Evolutionary conservation across 1,140 invertebrate genomes (phyloP).

Genomic region (Ruditapes philippinarum): DNA sequence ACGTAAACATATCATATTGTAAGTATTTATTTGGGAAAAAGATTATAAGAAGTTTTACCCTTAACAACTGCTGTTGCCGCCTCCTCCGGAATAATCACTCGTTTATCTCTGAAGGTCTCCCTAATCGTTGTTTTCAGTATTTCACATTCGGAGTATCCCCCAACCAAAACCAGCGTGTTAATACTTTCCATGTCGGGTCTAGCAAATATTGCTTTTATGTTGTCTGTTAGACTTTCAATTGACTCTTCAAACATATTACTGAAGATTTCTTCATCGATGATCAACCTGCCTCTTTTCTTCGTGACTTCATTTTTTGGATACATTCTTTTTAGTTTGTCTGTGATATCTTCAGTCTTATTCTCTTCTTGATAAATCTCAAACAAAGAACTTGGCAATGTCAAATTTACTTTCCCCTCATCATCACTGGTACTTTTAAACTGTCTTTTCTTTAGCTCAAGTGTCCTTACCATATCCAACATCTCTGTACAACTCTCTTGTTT

Average conservation of each 20-base stretch:
- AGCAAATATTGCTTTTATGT: background rate
- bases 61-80: conserved; percentile 28
- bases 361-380: conserved; percentile 18
- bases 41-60: too few species aligned
- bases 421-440: background rate
- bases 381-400: conserved; percentile 39
- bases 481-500: conserved; percentile 33
- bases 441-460: conserved; percentile 62
- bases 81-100: conserved; percentile 49
- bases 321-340: background rate
- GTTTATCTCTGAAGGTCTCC: conserved; percentile 23
- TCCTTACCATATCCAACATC: conserved; percentile 52
- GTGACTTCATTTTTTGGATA: background rate
- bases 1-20: too few species aligned
- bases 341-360: background rate
- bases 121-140: conserved; percentile 43
- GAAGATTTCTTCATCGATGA: conserved; percentile 16
- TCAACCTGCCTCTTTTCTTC: conserved; percentile 12
- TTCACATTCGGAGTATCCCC: conserved; percentile 61
- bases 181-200: conserved; percentile 1
- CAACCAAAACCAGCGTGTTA: conserved; percentile 56
- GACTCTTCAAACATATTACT: conserved; percentile 32
- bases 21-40: too few species aligned
- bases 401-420: background rate
- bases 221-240: conserved; percentile 2